A percentile compares a stretch with the other conserved stretches of the same genome.
These are phyloP conservation scores for Parnassius smintheus DNA, from an alignment of 2,888 invertebrate species.

Conservation along the genomic window DNA sequence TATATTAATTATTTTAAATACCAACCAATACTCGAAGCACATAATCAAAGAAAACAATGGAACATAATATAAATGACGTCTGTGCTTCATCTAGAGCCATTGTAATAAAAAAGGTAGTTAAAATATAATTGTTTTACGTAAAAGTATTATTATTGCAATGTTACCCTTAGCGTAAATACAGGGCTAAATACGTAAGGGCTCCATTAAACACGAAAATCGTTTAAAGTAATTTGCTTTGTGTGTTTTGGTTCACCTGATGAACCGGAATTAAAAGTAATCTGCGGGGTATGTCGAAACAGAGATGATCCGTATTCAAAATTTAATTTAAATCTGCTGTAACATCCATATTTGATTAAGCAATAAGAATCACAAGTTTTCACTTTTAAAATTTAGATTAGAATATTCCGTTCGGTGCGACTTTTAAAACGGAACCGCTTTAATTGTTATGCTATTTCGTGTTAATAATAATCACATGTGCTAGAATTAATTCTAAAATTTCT, in stretches of 20 bases:
- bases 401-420: slow-evolving; percentile 1
- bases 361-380: slow-evolving; percentile 26
- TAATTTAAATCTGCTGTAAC: slow-evolving; percentile 14
- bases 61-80: too few species aligned
- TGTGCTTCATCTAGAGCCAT: not conserved
- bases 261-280: slow-evolving; percentile 20
- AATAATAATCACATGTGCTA: not conserved
- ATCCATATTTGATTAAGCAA: slow-evolving; percentile 22
- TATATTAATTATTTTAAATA: too few species aligned
- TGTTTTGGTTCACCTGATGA: slow-evolving; percentile 14
- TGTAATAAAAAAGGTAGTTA: not conserved
- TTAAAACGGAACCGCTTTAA: slow-evolving; percentile 1
- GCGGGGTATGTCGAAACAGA: slow-evolving; percentile 11
- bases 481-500: too few species aligned
- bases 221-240: slow-evolving; percentile 16
- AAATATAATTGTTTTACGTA: not conserved
- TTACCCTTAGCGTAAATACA: not conserved
- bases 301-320: slow-evolving; percentile 7
- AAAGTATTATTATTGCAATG: not conserved
- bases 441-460: not conserved
- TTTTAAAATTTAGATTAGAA: slow-evolving; percentile 17
- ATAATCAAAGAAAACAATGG: too few species aligned
- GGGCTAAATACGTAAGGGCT: not conserved
- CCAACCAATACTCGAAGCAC: too few species aligned
- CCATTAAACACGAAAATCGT: slow-evolving; percentile 1